These are phyloP conservation scores for Corydoras maculifer DNA, from an alignment of 2,113 vertebrate species.

Conservation along the genomic window DNA sequence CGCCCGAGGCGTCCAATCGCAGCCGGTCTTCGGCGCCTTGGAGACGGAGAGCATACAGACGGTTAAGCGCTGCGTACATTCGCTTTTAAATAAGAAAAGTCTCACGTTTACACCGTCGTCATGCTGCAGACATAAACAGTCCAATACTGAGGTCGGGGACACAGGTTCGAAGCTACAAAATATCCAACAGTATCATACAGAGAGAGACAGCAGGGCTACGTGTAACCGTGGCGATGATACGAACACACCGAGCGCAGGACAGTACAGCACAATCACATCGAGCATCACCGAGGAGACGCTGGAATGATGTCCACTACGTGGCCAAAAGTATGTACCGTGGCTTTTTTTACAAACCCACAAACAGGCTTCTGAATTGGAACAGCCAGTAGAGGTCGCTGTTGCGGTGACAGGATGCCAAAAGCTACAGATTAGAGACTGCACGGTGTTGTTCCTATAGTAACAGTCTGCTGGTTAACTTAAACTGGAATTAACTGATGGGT, in stretches of 20 bases:
- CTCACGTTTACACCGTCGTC: slow-evolving; percentile 46
- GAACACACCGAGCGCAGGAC: slow-evolving; percentile 58
- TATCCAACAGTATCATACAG: slow-evolving; percentile 55
- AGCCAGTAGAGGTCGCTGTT: no score
- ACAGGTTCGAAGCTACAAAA: slow-evolving; percentile 58
- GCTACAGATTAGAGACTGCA: no score
- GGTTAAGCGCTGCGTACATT: slow-evolving; percentile 34
- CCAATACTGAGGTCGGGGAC: slow-evolving; percentile 22
- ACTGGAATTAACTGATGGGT: no score
- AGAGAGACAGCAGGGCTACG: slow-evolving; percentile 48
- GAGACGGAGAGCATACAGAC: not conserved
- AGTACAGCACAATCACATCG: slow-evolving; percentile 48
- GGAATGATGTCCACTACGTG: no score
- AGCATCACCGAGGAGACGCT: no score
- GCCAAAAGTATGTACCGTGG: no score
- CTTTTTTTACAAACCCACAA: no score
- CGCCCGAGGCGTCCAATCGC: no score
- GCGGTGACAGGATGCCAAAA: no score
- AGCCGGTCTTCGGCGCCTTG: not conserved
- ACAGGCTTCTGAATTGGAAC: no score
- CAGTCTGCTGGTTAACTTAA: no score
- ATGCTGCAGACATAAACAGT: slow-evolving; percentile 69
- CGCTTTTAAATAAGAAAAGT: slow-evolving; percentile 39
- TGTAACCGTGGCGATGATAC: slow-evolving; percentile 59
- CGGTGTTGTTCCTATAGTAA: no score